Evolutionary conservation across 2,113 vertebrate genomes (phyloP).

Genomic region (Pterocles burchelli): DNA sequence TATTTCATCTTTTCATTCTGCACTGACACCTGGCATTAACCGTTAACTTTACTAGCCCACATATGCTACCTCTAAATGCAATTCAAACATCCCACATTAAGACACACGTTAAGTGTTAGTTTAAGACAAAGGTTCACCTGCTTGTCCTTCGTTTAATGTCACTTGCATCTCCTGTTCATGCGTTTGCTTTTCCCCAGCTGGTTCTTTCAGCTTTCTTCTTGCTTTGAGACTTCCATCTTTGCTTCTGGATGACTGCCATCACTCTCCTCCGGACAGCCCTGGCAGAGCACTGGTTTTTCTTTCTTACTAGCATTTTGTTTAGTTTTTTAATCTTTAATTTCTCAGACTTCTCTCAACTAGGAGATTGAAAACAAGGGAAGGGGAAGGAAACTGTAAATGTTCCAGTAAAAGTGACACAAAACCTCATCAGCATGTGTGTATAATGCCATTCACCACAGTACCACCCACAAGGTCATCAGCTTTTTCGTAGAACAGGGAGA

Average conservation of each 20-base stretch:
- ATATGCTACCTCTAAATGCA: neutral
- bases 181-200: neutral
- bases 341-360: neutral
- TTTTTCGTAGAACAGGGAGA: rapidly evolving
- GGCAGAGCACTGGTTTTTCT: neutral
- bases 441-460: neutral
- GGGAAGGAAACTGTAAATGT: neutral
- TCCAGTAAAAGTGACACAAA: neutral
- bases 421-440: neutral
- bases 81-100: neutral
- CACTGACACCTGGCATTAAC: neutral
- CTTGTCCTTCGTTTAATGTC: neutral
- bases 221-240: neutral
- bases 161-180: neutral
- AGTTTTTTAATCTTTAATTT: neutral
- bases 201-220: neutral
- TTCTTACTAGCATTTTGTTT: neutral
- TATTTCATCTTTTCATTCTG: neutral
- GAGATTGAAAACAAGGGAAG: neutral
- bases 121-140: neutral
- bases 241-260: neutral
- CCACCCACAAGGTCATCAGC: neutral
- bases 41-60: neutral
- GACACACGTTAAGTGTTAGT: neutral
- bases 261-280: neutral